phyloP scores from a whole-genome alignment of 2,888 invertebrate genomes.

The Agelastica alni region DNA sequence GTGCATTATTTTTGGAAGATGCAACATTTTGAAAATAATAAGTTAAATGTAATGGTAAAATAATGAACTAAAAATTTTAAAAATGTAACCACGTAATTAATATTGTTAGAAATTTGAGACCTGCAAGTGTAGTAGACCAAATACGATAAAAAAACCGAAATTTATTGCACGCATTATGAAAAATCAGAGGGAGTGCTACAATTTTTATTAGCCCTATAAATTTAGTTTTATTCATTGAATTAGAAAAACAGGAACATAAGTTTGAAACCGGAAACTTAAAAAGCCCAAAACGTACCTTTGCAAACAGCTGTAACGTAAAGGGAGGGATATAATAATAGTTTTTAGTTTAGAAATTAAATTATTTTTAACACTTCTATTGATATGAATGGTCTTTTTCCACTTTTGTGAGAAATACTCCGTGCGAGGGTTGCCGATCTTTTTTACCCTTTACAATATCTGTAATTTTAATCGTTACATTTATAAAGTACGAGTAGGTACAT shows the following conservation, averaged over 20 bases:
- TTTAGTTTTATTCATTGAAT: constrained; percentile 24
- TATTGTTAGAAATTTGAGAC: not conserved
- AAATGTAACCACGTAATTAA: too few species aligned
- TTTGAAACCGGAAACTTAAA: constrained; percentile 31
- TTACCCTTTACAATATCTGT: too few species aligned
- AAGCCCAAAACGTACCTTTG: constrained; percentile 16
- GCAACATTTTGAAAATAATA: not conserved
- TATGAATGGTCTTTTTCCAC: too few species aligned
- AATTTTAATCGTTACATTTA: too few species aligned
- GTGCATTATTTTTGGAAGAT: not conserved
- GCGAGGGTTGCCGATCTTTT: too few species aligned
- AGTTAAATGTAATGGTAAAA: not conserved
- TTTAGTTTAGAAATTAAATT: not conserved
- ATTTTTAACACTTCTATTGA: not conserved
- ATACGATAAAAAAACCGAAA: not conserved
- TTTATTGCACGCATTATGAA: not conserved
- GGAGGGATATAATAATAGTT: not conserved
- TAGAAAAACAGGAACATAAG: constrained; percentile 32
- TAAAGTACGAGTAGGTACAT: too few species aligned
- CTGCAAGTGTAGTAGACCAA: not conserved
- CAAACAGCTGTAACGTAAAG: constrained; percentile 13
- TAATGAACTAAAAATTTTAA: too few species aligned
- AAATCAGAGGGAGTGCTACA: constrained; percentile 9
- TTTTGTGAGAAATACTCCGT: too few species aligned
- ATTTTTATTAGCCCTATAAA: constrained; percentile 31